A percentile compares a stretch with the other conserved stretches of the same genome.
Conservation (phyloP, 2,797 vertebrate species). For the Ispidina picta region DNA sequence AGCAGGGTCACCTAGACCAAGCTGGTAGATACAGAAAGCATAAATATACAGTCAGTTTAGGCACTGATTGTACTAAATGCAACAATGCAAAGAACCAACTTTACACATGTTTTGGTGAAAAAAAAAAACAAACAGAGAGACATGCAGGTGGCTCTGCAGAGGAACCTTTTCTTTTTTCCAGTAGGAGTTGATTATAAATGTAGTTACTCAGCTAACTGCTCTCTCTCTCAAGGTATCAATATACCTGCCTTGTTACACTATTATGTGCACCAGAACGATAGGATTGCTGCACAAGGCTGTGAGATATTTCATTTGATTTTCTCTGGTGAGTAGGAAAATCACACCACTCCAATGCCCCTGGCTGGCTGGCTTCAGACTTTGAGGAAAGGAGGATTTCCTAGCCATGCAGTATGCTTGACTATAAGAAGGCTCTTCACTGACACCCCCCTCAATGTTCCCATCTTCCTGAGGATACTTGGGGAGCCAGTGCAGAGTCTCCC, state of each 20-base stretch:
- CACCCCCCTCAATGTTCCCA: background rate
- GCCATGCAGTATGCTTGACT: background rate
- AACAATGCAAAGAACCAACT: slow-evolving; percentile 80
- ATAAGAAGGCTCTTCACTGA: background rate
- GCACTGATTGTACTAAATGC: slow-evolving; percentile 88
- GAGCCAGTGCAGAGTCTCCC: slow-evolving; percentile 49
- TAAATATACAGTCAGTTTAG: slow-evolving; percentile 82
- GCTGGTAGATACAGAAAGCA: slow-evolving; percentile 83
- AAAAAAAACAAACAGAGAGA: background rate
- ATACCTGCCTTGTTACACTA: background rate
- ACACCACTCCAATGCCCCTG: accelerated
- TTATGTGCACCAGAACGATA: background rate
- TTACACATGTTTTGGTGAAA: background rate
- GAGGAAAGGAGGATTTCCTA: background rate
- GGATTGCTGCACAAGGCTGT: background rate
- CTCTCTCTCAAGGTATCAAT: background rate
- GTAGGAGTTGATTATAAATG: background rate
- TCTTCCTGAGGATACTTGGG: background rate
- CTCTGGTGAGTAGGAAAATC: slow-evolving; percentile 11
- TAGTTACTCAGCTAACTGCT: background rate
- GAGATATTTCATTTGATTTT: slow-evolving; percentile 9
- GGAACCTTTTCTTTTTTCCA: background rate
- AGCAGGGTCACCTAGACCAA: background rate
- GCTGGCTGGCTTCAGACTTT: background rate
- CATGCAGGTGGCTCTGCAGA: background rate